These are phyloP conservation scores for Seriola aureovittata DNA, from an alignment of 2,113 vertebrate genomes.

Conservation along the genomic window DNA sequence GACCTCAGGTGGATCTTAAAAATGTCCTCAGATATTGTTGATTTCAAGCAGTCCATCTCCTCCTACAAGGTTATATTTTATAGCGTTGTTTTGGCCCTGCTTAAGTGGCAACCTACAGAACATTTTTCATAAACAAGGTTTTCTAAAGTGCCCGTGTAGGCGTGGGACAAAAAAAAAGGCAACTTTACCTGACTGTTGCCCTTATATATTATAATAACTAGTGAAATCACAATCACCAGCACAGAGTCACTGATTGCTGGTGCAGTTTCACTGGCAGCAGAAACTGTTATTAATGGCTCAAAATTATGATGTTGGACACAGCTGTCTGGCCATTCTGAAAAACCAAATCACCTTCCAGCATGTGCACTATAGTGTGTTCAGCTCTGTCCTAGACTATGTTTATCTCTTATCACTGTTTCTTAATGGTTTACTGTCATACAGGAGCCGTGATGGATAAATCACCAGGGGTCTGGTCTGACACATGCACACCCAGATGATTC, in stretches of 20 bases:
- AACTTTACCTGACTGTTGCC: conserved; percentile 13
- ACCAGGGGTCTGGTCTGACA: conserved; percentile 52
- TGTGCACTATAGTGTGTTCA: conserved; percentile 12
- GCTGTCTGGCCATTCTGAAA: conserved; percentile 4
- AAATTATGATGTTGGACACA: conserved; percentile 43
- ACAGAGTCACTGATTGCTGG: conserved; percentile 32
- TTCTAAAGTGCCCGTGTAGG: conserved; percentile 55
- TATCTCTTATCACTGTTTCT: conserved; percentile 56
- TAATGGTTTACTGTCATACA: conserved; percentile 64
- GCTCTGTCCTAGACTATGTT: conserved; percentile 47
- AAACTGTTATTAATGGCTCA: conserved; percentile 46
- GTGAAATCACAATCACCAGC: conserved; percentile 26
- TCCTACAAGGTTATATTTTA: conserved; percentile 25
- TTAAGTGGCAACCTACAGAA: conserved; percentile 38
- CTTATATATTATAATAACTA: conserved; percentile 34
- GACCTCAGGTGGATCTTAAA: conserved; percentile 42
- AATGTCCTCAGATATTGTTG: conserved; percentile 5
- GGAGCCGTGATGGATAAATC: conserved; percentile 65
- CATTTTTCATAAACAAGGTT: conserved; percentile 31
- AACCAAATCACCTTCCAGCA: conserved; percentile 15
- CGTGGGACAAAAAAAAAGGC: conserved; percentile 41
- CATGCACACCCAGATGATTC: conserved; percentile 54
- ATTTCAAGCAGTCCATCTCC: conserved; percentile 41
- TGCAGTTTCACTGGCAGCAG: conserved; percentile 36
- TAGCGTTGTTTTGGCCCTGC: conserved; percentile 19